A percentile compares a stretch with the other conserved stretches of the same genome.
Conservation (phyloP, 2,113 vertebrate species). For the Pollimyrus isidori region DNA sequence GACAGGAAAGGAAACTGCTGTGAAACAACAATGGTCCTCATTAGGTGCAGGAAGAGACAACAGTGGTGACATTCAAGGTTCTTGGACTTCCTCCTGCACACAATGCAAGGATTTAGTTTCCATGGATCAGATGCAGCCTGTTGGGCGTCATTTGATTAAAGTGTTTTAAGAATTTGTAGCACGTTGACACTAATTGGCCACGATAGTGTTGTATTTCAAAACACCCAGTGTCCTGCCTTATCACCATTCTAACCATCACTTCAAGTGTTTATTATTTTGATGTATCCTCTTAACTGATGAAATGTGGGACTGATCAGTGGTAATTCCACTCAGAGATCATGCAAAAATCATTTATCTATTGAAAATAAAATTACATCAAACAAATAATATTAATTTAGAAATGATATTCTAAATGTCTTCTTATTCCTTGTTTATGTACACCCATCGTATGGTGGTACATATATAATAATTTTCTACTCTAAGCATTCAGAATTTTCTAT, state of each 20-base stretch:
- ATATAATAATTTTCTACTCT: background rate
- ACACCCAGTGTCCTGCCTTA: background rate
- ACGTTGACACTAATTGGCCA: background rate
- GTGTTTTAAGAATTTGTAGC: background rate
- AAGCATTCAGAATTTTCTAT: background rate
- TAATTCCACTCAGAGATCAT: background rate
- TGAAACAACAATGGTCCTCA: conserved; percentile 32
- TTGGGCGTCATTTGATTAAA: conserved; percentile 8
- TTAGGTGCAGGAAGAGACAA: conserved; percentile 22
- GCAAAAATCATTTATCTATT: background rate
- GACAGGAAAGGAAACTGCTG: conserved; percentile 10
- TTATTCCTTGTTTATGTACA: background rate
- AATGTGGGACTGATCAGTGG: background rate
- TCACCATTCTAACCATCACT: background rate
- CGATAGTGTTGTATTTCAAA: background rate
- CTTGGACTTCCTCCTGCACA: conserved; percentile 7
- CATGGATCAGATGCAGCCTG: conserved; percentile 34
- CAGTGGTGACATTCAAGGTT: conserved; percentile 13
- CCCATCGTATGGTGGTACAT: background rate
- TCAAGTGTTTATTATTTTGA: background rate
- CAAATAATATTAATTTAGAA: background rate
- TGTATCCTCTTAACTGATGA: background rate
- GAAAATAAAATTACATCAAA: background rate
- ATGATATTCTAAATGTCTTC: background rate
- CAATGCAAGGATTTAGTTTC: conserved; percentile 34